A percentile compares a stretch with the other conserved stretches of the same genome.
These are phyloP conservation scores for Drosophila neutralis DNA, from an alignment of 2,888 invertebrate species.

Conservation along the genomic window DNA sequence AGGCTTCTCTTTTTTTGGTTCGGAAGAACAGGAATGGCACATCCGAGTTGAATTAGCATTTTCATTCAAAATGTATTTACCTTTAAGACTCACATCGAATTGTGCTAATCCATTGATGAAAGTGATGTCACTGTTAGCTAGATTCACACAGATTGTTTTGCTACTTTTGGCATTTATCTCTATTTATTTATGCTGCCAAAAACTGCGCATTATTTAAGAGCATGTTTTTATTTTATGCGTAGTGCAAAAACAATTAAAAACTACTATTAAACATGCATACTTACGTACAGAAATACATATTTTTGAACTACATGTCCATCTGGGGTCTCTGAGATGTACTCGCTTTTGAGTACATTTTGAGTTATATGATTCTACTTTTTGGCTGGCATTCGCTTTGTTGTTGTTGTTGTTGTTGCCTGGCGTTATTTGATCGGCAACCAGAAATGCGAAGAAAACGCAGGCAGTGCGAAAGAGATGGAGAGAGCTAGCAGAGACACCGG, in stretches of 20 bases:
- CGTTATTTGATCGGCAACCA: slow-evolving; percentile 67
- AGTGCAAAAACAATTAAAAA: slow-evolving; percentile 60
- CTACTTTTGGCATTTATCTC: slow-evolving; percentile 11
- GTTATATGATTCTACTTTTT: slow-evolving; percentile 40
- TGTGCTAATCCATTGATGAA: slow-evolving; percentile 25
- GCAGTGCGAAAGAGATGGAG: not conserved
- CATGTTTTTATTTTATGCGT: slow-evolving; percentile 27
- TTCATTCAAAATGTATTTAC: slow-evolving; percentile 7
- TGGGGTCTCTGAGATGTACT: slow-evolving; percentile 23
- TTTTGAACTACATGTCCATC: not conserved
- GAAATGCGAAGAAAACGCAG: slow-evolving; percentile 30
- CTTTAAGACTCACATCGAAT: slow-evolving; percentile 14
- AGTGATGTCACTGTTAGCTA: slow-evolving; percentile 43
- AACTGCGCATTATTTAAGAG: slow-evolving; percentile 39
- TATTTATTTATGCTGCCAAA: slow-evolving; percentile 12
- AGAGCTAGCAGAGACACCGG: not conserved
- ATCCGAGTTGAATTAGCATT: slow-evolving; percentile 18
- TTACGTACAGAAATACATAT: not conserved
- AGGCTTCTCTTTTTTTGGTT: not conserved
- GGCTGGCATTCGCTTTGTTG: slow-evolving; percentile 26
- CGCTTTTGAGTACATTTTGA: slow-evolving; percentile 11
- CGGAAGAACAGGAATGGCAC: slow-evolving; percentile 20
- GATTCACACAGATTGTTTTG: slow-evolving; percentile 11
- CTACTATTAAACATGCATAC: slow-evolving; percentile 19
- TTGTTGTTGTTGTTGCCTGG: slow-evolving; percentile 7